Evolutionary conservation across 2,113 vertebrate species (phyloP), one percentile per base, ranked within the genome.

Genomic region (Dipodomys merriami): DNA sequence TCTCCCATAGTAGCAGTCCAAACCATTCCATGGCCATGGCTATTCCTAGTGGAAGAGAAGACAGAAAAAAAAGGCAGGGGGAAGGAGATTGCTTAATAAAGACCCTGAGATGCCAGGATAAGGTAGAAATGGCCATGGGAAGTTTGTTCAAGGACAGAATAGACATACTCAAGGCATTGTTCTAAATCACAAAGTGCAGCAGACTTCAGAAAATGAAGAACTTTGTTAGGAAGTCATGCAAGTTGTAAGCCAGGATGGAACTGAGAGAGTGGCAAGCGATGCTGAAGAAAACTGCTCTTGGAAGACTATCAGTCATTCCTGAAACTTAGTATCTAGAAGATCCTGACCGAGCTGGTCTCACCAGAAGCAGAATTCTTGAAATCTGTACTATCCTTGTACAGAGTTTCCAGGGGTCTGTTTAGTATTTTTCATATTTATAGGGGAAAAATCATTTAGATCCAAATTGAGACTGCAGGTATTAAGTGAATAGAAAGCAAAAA

Each of bases 141-240:
- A 35, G 35, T 81, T 65, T 64, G 20, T 27, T 90, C 83, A 93
- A 83, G 91, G 68, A 92, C 71, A 84, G 53, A 49, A 62, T 62
- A 19, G 7, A 18, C 20, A 64, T 2, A 29, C 90, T 49, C 60
- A 79, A 88, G 53, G 20, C 8, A 39, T 73, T 74, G 30, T 88
- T 78, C 57, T 13, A 73, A 60, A 57, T 57, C 29, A 86, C 73
- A 82, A 93, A 80, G 10, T 9, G 6, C 2, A 11, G 4, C 53
- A 13, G 33, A 57, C 16, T 69, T 18, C 5, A 44, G 9, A 46
- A 72, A 83, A 73, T 30, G 44, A 81, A 79, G 80, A 71, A 18
- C 11, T 18, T 25, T n/a, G 29, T 27, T 10, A 83, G 77, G 65
- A 79, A 15, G 23, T 19, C 64, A 46, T 39, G 49, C 49, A 49